These are phyloP conservation scores for Pollenia angustigena DNA, from an alignment of 2,888 invertebrate species.

Conservation along the genomic window DNA sequence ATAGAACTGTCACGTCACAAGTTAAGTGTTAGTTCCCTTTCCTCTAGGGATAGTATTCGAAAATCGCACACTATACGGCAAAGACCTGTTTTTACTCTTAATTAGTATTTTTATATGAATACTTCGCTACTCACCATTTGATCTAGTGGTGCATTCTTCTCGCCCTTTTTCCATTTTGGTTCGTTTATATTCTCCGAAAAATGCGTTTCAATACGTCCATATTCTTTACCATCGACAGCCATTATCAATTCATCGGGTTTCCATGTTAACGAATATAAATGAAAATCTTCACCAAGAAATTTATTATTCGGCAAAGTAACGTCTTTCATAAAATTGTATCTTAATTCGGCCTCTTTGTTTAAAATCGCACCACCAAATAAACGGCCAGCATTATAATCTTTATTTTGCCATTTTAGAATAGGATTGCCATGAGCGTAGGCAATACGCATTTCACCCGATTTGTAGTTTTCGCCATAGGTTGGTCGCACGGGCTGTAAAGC, in stretches of 20 bases:
- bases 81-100: too few species aligned
- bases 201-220: constrained; percentile 84
- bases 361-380: constrained; percentile 81
- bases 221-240: constrained; percentile 86
- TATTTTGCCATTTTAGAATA: constrained; percentile 75
- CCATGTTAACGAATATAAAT: constrained; percentile 89
- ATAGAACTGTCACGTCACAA: too few species aligned
- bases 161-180: constrained; percentile 86
- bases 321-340: constrained; percentile 80
- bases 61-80: too few species aligned
- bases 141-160: constrained; percentile 89
- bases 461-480: constrained; percentile 87
- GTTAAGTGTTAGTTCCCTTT: too few species aligned
- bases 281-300: constrained; percentile 87
- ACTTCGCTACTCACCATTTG: constrained; percentile 85
- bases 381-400: constrained; percentile 79
- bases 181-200: constrained; percentile 81
- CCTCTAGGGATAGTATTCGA: too few species aligned
- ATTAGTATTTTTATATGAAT: background rate
- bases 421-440: constrained; percentile 89
- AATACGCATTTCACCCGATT: constrained; percentile 89
- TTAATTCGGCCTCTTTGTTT: constrained; percentile 78
- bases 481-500: constrained; percentile 87
- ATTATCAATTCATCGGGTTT: constrained; percentile 80
- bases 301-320: constrained; percentile 74